Evolutionary conservation across 2,797 vertebrate genomes (phyloP), one percentile per base, ranked within the genome.

Genomic region (Furcifer pardalis): DNA sequence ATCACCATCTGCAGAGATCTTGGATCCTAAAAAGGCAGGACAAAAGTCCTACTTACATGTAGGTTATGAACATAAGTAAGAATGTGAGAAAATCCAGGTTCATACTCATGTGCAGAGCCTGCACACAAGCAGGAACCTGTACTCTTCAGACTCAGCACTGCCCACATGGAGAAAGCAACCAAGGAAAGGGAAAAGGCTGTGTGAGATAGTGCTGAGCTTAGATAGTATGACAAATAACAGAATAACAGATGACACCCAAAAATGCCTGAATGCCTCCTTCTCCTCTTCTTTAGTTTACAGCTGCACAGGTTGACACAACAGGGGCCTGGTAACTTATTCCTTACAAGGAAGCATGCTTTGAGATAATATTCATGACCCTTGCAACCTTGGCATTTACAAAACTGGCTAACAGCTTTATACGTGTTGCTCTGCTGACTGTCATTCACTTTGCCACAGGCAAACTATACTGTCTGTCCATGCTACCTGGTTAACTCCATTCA

Each of bases 341-440:
- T 0, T 0, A 1, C 42, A 2, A 25, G 49, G 85, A 63, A 35
- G 68, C 2, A 27, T 8, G 44, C 6, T 25, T 4, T 59, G 0
- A 0, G n/a, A 4, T 59, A 12, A 35, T 0, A 0, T 32, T 72
- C 5, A 25, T 25, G 12, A 10, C 0, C 30, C 30, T 37, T 68
- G 52, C 40, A 8, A 7, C 60, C 5, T 6, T 0, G 0, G 5
- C 0, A 32, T 0, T 1, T 52, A 21, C 19, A 65, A 6, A 60
- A 83, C 65, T 80, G 84, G 46, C 52, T 59, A 81, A 35, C 65
- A 56, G 49, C 77, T 84, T 30, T 4, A 63, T 74, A 35, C 40
- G 23, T 0, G 0, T 9, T 49, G 76, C 68, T 60, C 72, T 75
- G 0, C 7, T 1, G 56, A 77, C 40, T 69, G 10, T 82, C 0